Percentiles rank a stretch among this genome's conserved stretches.
These are phyloP conservation scores for Allophyes oxyacanthae DNA, from an alignment of 2,888 invertebrate genomes.

Conservation along the genomic window DNA sequence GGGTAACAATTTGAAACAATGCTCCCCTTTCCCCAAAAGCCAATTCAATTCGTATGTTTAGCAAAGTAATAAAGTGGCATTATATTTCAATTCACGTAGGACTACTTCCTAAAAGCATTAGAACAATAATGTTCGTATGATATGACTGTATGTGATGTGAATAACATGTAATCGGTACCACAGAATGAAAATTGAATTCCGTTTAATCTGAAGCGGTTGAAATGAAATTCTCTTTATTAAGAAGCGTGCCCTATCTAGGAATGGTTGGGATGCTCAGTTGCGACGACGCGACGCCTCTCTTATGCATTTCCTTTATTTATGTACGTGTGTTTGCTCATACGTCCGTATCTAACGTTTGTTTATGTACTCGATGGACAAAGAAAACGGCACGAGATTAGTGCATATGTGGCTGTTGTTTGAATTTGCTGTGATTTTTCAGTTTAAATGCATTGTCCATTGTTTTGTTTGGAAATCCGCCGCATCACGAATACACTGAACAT, in stretches of 20 bases:
- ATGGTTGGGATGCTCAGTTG: conserved; percentile 69
- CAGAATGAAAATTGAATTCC: conserved; percentile 77
- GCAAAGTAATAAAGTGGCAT: background rate
- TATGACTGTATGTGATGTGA: conserved; percentile 22
- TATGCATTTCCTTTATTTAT: conserved; percentile 65
- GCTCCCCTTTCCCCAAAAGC: background rate
- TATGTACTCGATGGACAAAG: conserved; percentile 40
- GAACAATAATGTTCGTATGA: conserved; percentile 14
- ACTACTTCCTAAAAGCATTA: background rate
- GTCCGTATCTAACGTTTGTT: conserved; percentile 45
- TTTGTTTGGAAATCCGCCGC: conserved; percentile 30
- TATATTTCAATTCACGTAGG: background rate
- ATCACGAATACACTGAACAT: too few relatives aligned
- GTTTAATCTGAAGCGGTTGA: conserved; percentile 75
- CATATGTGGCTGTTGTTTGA: conserved; percentile 25
- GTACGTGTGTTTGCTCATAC: conserved; percentile 52
- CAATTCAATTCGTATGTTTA: background rate
- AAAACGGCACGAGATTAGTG: conserved; percentile 46
- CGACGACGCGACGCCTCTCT: conserved; percentile 60
- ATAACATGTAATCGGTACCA: conserved; percentile 57
- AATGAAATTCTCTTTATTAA: conserved; percentile 82
- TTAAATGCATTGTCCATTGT: conserved; percentile 25
- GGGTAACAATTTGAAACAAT: background rate
- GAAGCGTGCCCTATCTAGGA: conserved; percentile 81
- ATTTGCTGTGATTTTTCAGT: conserved; percentile 30